Evolutionary conservation across 2,113 vertebrate genomes (phyloP), one percentile per base, ranked within the genome.

Genomic region (Phylloscopus whistleri): DNA sequence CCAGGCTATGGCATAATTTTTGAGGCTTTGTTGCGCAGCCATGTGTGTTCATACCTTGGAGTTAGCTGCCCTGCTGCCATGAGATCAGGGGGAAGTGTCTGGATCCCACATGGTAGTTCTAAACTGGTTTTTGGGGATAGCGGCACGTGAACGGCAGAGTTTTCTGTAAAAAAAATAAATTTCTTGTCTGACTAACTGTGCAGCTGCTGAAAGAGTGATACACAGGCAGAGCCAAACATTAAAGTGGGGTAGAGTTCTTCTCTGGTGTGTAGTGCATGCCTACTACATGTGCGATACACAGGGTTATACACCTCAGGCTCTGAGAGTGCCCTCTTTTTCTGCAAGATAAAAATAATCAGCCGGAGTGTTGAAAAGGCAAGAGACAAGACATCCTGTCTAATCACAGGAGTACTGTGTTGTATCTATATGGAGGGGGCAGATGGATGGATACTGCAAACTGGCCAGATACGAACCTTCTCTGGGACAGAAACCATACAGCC

Each of bases 401-500:
- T 94, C 75, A 86, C 75, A 26, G 30, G 68, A 81, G 39, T 55
- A 26, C 48, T 91, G 13, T 43, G 82, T 58, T 81, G 73, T 63
- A 70, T 70, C 59, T 96, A 7, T 84, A 51, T 48, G 48, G 79
- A 93, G 23, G 43, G 83, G 72, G 86, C 86, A 94, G 94, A 92
- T 86, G 92, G 92, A 94, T 95, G 85, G 86, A 64, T 94, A 52
- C 72, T 86, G 88, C 90, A 89, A 55, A 70, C 94, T 81, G 90
- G 86, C 76, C 90, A 69, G 86, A 70, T 86, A 86, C 0, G 2
- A 97, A 80, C 64, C 48, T 90, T 95, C 88, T 84, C 41, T 0
- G 33, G 95, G 96, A 95, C 83, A 81, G 90, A 89, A 88, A 97
- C 83, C 83, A 55, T 70, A 48, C 85, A 94, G 83, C 88, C 15